Evolutionary conservation across 1,140 invertebrate species (phyloP), one percentile per base, ranked within the genome.

Genomic region (Bombus superbus): DNA sequence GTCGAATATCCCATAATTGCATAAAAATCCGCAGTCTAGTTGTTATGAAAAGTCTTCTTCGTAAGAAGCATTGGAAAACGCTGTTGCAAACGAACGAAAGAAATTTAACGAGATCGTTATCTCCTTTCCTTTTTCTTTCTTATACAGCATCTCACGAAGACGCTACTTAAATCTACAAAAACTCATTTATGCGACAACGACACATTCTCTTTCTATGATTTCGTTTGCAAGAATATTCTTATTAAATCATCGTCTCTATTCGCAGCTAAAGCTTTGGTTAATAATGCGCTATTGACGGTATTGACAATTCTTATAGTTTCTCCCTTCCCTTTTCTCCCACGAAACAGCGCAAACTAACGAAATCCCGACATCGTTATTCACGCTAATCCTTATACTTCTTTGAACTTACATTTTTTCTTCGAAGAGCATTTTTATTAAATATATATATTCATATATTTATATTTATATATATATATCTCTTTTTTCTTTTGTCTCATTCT

Each of bases 161-260:
- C 79, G 53, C 75, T 87, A 66, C 68, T 90, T 91, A 86, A 89
- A 87, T 13, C 82, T 90, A 86, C 71, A 53, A 77, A 78, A 62
- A 62, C 89, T 77, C 73, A 81, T 83, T 68, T 89, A 83, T 68
- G 62, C 71, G 72, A 77, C 72, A 84, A 88, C 47, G 40, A 73
- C 77, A 83, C 66, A 32, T 22, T n/a, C 59, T 62, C 59, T 53
- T 42, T 71, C 81, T 85, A 86, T 42, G 76, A 88, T 86, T 85
- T 81, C 40, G 81, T 53, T 90, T 92, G 88, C 88, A 93, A 93
- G 92, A 93, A 93, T 92, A 92, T 86, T 90, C 89, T 88, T 74
- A 47, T 81, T 91, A 59, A 79, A 86, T 83, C 69, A 62, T 84
- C 87, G 88, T 72, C 68, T 82, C 80, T 87, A 91, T 86, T 81